Conservation (phyloP, 2,888 invertebrate genomes). For the Tetranychus piercei region DNA sequence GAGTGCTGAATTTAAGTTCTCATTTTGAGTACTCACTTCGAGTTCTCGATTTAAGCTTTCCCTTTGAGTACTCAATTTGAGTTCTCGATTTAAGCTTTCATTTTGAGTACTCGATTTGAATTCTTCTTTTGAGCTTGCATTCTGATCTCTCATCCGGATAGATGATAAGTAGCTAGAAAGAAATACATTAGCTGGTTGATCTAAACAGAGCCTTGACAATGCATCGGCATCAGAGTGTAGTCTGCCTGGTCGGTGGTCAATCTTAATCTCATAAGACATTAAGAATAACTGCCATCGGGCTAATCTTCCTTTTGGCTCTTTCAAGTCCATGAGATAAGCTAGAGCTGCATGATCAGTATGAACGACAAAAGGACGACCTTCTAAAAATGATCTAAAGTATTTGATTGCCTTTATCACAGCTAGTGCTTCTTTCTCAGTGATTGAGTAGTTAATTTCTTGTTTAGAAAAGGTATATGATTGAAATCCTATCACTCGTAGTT, state of each 20-base stretch:
- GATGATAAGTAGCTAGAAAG: no score
- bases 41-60: background rate
- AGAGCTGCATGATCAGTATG: constrained; percentile 15
- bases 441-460: constrained; percentile 5
- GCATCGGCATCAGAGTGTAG: constrained; percentile 8
- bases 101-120: background rate
- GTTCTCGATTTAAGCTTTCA: background rate
- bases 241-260: background rate
- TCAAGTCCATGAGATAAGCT: background rate
- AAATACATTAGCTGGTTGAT: background rate
- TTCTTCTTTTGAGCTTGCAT: background rate
- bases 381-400: constrained; percentile 14
- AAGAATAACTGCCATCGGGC: constrained; percentile 4
- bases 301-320: background rate
- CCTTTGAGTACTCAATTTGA: background rate
- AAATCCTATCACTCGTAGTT: constrained; percentile 1
- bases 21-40: background rate
- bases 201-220: background rate
- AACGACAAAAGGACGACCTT: constrained; percentile 11
- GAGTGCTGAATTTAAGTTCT: background rate
- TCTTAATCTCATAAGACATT: background rate
- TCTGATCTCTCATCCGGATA: background rate
- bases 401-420: constrained; percentile 3
- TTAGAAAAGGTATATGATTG: background rate
- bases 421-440: constrained; percentile 12